Conservation (phyloP, 2,113 vertebrate species). For the Micronycteris hirsuta region DNA sequence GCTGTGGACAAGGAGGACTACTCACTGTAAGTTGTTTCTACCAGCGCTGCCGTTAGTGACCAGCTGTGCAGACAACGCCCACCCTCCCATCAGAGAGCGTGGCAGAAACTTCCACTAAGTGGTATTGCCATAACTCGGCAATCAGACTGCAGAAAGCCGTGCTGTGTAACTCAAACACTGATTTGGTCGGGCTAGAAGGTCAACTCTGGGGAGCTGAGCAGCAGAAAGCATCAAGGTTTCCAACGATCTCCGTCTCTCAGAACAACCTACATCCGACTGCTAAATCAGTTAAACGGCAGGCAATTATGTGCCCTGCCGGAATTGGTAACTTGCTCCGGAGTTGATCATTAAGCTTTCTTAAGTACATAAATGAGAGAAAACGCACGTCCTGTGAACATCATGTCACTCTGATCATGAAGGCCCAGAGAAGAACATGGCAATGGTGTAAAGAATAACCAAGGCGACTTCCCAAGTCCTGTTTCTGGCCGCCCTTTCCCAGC, state of each 20-base stretch:
- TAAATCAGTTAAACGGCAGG: slow-evolving; percentile 28
- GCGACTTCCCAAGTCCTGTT: neutral
- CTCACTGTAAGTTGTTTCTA: neutral
- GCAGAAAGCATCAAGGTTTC: slow-evolving; percentile 43
- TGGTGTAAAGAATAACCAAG: neutral
- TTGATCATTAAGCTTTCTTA: slow-evolving; percentile 48
- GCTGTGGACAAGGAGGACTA: neutral
- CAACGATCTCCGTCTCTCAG: slow-evolving; percentile 15
- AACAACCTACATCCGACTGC: slow-evolving; percentile 10
- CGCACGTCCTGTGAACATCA: neutral
- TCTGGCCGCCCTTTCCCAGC: neutral
- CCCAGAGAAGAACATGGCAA: neutral
- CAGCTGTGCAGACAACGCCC: neutral
- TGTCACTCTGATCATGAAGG: neutral
- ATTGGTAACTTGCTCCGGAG: slow-evolving; percentile 6
- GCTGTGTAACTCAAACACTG: slow-evolving; percentile 13
- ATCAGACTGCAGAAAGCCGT: neutral
- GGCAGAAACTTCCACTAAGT: neutral
- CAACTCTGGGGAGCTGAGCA: neutral
- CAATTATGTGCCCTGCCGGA: slow-evolving; percentile 20
- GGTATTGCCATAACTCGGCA: neutral
- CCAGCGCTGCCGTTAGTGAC: neutral
- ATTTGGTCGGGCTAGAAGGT: neutral
- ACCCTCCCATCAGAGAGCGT: neutral
- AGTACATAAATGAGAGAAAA: slow-evolving; percentile 37